Evolutionary conservation across 1,140 invertebrate species (phyloP).

Genomic region (Mesaphorura yosii): DNA sequence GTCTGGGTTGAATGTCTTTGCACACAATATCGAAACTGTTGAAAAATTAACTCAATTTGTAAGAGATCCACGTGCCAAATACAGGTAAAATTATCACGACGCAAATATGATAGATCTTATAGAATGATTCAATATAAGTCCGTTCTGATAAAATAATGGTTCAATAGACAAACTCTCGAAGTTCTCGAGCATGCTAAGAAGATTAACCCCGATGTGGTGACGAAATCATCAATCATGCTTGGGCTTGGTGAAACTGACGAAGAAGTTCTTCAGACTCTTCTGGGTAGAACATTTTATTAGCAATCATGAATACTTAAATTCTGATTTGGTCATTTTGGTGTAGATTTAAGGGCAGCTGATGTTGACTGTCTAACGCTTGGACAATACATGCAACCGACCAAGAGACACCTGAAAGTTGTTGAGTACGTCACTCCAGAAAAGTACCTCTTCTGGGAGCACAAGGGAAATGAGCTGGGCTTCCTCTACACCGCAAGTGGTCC

Average conservation of each 20-base stretch:
- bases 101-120: no score
- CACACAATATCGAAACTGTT: slow-evolving; percentile 91
- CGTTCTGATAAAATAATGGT: no score
- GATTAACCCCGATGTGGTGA: slow-evolving; percentile 67
- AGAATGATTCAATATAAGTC: no score
- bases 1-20: slow-evolving; percentile 84
- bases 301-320: slow-evolving; percentile 10
- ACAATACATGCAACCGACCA: slow-evolving; percentile 99
- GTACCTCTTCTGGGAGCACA: slow-evolving; percentile 78
- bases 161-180: slow-evolving; percentile 63
- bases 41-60: slow-evolving; percentile 78
- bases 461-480: slow-evolving; percentile 81
- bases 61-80: slow-evolving; percentile 71
- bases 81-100: slow-evolving; percentile 34
- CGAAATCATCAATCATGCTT: slow-evolving; percentile 98
- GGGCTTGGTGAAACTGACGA: slow-evolving; percentile 91
- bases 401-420: slow-evolving; percentile 85
- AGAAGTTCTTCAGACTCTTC: slow-evolving; percentile 74
- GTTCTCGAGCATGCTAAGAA: slow-evolving; percentile 73
- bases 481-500: slow-evolving; percentile 95
- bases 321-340: slow-evolving; percentile 6
- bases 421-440: slow-evolving; percentile 96
- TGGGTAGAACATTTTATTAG: slow-evolving; percentile 41
- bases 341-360: slow-evolving; percentile 57
- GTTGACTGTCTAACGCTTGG: slow-evolving; percentile 95